Conservation (phyloP, 2,113 vertebrate species). For the Saimiri boliviensis region DNA sequence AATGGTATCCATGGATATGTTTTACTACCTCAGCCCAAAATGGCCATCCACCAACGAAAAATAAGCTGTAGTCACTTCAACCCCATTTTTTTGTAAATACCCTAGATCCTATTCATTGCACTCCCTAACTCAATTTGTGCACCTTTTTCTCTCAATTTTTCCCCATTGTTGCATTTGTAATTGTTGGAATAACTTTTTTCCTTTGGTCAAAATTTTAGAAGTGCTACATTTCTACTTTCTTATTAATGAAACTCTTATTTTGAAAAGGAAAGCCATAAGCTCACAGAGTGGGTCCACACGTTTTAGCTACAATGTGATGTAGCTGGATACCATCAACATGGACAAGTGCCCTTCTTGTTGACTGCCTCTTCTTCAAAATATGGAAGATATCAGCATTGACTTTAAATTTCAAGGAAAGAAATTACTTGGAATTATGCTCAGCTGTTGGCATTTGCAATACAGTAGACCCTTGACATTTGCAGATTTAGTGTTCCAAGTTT, state of each 20-base stretch:
- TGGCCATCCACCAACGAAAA: background rate
- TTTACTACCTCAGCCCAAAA: background rate
- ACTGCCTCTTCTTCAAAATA: background rate
- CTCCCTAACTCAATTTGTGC: background rate
- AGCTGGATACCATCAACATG: accelerated
- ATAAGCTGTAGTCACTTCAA: background rate
- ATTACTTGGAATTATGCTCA: background rate
- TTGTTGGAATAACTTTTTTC: background rate
- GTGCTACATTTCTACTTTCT: background rate
- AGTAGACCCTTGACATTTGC: background rate
- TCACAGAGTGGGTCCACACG: accelerated
- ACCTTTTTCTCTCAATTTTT: background rate
- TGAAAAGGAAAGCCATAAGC: background rate
- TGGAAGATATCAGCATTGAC: background rate
- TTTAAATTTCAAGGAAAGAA: background rate
- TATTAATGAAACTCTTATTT: background rate
- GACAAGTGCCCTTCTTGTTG: accelerated
- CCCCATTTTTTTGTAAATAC: background rate
- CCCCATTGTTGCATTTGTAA: background rate
- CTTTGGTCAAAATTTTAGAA: background rate
- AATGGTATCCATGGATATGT: background rate
- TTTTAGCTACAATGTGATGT: accelerated
- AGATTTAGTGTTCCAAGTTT: background rate
- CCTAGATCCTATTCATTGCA: accelerated
- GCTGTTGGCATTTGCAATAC: background rate